phyloP scores from a whole-genome alignment of 2,888 invertebrate genomes.

The Dicroscelio sp. region DNA sequence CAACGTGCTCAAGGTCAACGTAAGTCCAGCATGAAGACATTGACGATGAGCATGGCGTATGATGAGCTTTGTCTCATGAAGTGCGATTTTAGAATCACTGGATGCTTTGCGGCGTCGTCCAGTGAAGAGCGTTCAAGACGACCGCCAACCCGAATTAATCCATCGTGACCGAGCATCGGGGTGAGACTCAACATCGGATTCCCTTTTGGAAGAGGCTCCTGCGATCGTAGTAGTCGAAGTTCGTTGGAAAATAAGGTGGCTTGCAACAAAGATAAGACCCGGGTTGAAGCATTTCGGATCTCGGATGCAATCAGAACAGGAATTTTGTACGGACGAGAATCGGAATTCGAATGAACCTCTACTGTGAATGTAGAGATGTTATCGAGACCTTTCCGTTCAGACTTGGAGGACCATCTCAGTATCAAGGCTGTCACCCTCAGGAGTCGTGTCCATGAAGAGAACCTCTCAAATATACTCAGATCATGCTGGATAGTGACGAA shows the following conservation, averaged over 20 bases:
- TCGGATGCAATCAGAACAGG: no score
- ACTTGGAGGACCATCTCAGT: not conserved
- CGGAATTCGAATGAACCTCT: no score
- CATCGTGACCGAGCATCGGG: not conserved
- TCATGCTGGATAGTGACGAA: not conserved
- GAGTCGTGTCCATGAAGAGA: not conserved
- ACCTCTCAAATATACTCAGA: not conserved
- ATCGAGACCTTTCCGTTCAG: not conserved
- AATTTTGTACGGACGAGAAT: no score
- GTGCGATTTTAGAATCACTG: not conserved
- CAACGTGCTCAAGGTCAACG: not conserved
- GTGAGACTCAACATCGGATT: not conserved
- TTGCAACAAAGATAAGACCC: not conserved
- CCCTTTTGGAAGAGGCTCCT: not conserved
- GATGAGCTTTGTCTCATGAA: no score
- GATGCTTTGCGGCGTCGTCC: not conserved
- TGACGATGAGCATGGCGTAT: not conserved
- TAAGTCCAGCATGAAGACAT: not conserved
- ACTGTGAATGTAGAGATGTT: no score
- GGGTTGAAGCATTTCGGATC: not conserved
- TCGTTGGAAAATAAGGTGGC: not conserved
- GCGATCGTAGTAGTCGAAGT: no score
- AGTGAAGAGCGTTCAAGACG: not conserved
- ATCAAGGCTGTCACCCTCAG: not conserved
- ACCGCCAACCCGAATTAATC: not conserved